Base-by-base conservation (phyloP, 1,140 invertebrate species). In the Drosophila tropicalis region DNA sequence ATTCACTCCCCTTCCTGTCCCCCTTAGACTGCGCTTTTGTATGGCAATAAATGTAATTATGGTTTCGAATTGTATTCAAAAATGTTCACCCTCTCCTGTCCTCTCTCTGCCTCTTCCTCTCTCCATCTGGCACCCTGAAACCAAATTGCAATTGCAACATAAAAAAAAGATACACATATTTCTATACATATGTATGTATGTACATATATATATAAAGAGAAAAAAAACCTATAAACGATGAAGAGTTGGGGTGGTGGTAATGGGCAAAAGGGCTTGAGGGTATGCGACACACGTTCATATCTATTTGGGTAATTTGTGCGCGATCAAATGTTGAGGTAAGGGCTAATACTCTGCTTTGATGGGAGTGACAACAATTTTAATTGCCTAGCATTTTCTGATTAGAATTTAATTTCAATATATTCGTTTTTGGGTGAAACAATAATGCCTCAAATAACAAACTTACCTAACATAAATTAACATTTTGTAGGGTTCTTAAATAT, bases 1-100 rank as follows among this genome's bases (percentile, higher is more conserved):
- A 61, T 57, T 19, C 44, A 25, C 60, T 40, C 63, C 76, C 62
- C 65, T 57, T 15, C 22, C 64, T 25, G 61, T 32, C 41, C 34
- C 32, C 17, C 57, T 22, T 22, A 51, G 34, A 51, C 15, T 73
- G 67, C 44, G 72, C 80, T 79, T 81, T 81, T 86, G 76, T 86
- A 67, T 62, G 56, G 77, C 84, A 89, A 89, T 89, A 84, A 89
- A 84, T 89, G 74, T 75, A 89, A 89, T 89, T 90, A 81, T 72
- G 84, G 82, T 81, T 67, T 75, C 63, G 63, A 77, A 87, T 87
- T 89, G 84, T 81, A 70, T 77, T 80, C 68, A 63, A 77, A 86
- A 73, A 81, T 54, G 62, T 62, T 68, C 29, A 29, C 64, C 36
- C 19, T 22, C 22, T 32, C 10, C 9, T 12, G 3, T 6, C 2